Evolutionary conservation across 2,888 invertebrate species (phyloP).

Genomic region (Nasonovia ribisnigri): DNA sequence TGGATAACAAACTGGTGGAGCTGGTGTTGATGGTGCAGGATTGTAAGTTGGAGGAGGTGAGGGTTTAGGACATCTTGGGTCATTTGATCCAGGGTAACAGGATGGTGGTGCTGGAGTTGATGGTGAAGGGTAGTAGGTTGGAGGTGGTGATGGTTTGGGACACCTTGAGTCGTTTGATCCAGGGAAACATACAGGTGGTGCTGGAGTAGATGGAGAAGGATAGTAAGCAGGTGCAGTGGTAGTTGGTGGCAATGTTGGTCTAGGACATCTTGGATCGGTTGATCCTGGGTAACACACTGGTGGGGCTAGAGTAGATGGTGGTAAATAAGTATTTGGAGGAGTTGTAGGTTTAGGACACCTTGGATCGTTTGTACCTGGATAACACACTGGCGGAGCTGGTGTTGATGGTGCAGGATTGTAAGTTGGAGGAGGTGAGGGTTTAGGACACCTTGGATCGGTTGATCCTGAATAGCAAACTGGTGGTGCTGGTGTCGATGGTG

Average conservation of each 20-base stretch:
- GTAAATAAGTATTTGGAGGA: constrained; percentile 60
- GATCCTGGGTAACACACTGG: constrained; percentile 70
- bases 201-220: too few species aligned
- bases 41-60: constrained; percentile 66
- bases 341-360: constrained; percentile 67
- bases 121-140: too few species aligned
- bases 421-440: constrained; percentile 65
- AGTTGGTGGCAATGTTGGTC: constrained; percentile 57
- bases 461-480: constrained; percentile 70
- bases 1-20: constrained; percentile 69
- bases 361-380: constrained; percentile 66
- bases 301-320: constrained; percentile 66
- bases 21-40: constrained; percentile 69
- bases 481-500: constrained; percentile 66
- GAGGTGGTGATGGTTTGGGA: constrained; percentile 66
- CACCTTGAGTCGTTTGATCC: constrained; percentile 43
- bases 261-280: constrained; percentile 69
- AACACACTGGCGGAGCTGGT: constrained; percentile 67
- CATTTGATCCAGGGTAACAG: constrained; percentile 70
- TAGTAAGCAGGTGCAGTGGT: constrained; percentile 68
- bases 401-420: background rate
- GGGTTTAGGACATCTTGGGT: constrained; percentile 70
- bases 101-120: constrained; percentile 68
- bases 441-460: constrained; percentile 69
- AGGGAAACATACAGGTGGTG: too few species aligned